Evolutionary conservation across 2,797 vertebrate genomes (phyloP).

Genomic region (Odontamblyopus rebecca): DNA sequence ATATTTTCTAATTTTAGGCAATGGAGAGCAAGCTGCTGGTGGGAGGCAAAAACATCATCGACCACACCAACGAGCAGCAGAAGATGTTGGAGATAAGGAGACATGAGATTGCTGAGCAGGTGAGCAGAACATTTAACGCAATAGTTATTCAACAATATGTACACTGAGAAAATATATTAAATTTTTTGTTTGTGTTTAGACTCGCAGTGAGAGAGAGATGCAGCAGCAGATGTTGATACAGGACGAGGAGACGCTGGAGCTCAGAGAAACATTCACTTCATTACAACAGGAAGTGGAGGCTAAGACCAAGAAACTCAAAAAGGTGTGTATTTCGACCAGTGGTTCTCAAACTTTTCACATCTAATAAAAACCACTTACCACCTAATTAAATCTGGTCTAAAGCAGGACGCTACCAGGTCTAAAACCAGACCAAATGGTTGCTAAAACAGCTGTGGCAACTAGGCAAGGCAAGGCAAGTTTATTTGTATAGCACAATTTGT

Average conservation of each 20-base stretch:
- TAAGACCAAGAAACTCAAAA: slow-evolving; percentile 97
- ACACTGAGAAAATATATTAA: neutral
- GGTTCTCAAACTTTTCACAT: neutral
- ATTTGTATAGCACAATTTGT: no score
- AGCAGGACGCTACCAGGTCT: neutral
- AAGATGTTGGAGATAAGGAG: slow-evolving; percentile 91
- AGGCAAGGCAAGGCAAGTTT: no score
- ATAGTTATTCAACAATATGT: neutral
- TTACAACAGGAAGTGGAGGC: slow-evolving; percentile 96
- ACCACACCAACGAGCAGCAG: slow-evolving; percentile 96
- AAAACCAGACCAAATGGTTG: neutral
- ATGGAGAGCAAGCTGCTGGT: slow-evolving; percentile 96
- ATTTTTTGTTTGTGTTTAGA: slow-evolving; percentile 40
- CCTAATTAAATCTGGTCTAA: neutral
- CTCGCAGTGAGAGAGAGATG: slow-evolving; percentile 72
- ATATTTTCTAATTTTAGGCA: slow-evolving; percentile 68
- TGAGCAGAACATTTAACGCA: slow-evolving; percentile 34
- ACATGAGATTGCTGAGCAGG: slow-evolving; percentile 94
- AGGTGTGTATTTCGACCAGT: slow-evolving; percentile 73
- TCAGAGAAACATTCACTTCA: slow-evolving; percentile 88
- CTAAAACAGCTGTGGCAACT: no score
- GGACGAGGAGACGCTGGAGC: slow-evolving; percentile 79
- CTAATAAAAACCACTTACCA: neutral
- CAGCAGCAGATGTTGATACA: slow-evolving; percentile 77
- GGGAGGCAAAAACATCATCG: slow-evolving; percentile 92